Base-by-base conservation (phyloP, 2,797 vertebrate species). In the Meriones psammophilus region DNA sequence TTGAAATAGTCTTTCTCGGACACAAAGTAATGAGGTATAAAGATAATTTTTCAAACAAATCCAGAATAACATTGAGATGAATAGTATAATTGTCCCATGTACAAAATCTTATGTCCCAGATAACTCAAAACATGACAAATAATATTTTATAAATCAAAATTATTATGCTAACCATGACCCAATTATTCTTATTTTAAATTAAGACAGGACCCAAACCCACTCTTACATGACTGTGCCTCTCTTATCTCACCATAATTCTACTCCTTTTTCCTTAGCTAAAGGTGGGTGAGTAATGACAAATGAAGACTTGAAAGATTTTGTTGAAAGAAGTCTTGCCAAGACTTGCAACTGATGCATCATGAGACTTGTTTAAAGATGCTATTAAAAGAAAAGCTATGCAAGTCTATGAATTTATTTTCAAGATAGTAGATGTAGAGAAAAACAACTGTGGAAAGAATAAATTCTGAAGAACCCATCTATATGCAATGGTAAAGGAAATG, bases 141-240 rank as follows among this genome's bases (percentile, higher is more conserved):
- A n/a, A 42, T 78, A 64, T 46, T 73, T 95, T 42, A 10, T 69
- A 80, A 54, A 42, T 30, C 5, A 86, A 94, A 92, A 73, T 88
- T 12, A 78, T 17, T 66, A 9, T 77, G 62, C 39, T 13, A n/a
- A 17, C 20, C 22, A 24, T 77, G 13, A 89, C 39, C 17, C 39
- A 54, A 50, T 4, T 73, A 62, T 62, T 1, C 13, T 3, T 12
- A 39, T 64, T 62, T 69, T 56, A 91, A 64, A 68, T 64, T 10
- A 83, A 88, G 33, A 30, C 13, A 62, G 42, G 12, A 30, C 78
- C 58, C 20, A 8, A 58, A 3, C 8, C 3, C 12, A 1, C 2
- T 0, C 7, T 73, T 54, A 9, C 5, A 8, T 36, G 56, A 36
- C 46, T 13, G 6, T 39, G 15, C 36, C 9, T 42, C 36, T 42